Evolutionary conservation across 2,113 vertebrate species (phyloP).

Genomic region (Cyprinus carpio): DNA sequence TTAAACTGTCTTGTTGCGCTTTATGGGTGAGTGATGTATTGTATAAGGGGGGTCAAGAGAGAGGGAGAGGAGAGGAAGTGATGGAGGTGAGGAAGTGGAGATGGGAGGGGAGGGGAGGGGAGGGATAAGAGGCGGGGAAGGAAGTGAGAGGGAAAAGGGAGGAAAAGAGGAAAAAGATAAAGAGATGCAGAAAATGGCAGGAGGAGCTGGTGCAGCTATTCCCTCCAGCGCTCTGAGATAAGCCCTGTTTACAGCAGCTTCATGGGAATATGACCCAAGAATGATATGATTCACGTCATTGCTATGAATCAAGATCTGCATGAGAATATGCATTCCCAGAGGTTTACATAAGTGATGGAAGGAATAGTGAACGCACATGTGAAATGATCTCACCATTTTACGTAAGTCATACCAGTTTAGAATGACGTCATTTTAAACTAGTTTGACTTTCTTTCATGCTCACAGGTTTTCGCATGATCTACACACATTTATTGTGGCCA

Average conservation of each 20-base stretch:
- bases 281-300: constrained; percentile 12
- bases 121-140: constrained; percentile 55
- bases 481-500: neutral
- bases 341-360: neutral
- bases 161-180: constrained; percentile 36
- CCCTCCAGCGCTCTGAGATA: neutral
- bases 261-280: neutral
- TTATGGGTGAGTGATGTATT: neutral
- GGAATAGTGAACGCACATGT: neutral
- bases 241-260: constrained; percentile 2
- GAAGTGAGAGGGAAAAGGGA: constrained; percentile 27
- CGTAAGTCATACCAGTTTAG: neutral
- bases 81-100: constrained; percentile 40
- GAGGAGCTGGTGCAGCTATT: neutral
- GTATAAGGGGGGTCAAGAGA: neutral
- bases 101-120: constrained; percentile 49
- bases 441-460: neutral
- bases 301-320: neutral
- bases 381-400: neutral
- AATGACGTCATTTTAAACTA: neutral
- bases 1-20: constrained; percentile 17
- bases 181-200: constrained; percentile 42
- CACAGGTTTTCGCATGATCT: neutral
- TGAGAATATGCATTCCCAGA: neutral
- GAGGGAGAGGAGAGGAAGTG: constrained; percentile 11